Base-by-base conservation (phyloP, 2,797 vertebrate species). In the Arctocebus calabarensis region DNA sequence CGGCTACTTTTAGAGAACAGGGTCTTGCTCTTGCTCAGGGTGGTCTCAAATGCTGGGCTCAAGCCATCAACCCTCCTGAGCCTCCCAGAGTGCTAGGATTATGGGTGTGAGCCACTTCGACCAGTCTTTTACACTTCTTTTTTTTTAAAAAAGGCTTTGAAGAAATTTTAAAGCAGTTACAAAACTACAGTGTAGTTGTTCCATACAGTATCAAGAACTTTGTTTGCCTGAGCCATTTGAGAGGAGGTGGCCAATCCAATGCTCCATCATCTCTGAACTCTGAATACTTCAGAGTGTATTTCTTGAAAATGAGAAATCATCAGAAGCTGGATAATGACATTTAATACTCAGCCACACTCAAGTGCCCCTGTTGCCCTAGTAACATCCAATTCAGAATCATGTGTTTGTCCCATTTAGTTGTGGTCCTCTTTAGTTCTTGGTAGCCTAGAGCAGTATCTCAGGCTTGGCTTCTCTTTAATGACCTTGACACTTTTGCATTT, bases 401-500 rank as follows among this genome's bases (percentile, higher is more conserved):
- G n/a, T 43, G n/a, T 34, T 68, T 32, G n/a, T 34, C 61, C 9
- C 7, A 3, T 87, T 77, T 77, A 62, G 27, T 59, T 88, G 73
- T 79, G 25, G 0, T 48, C 70, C 27, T 88, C 61, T 45, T 55
- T 70, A 32, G 62, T 55, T 62, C 40, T 34, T 8, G 9, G 62
- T 11, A 45, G n/a, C 43, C 62, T 57, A n/a, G 27, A 94, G 59
- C 37, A 73, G 23, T 75, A 17, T 89, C 74, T 90, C 25, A 78
- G 37, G 23, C 45, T 83, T 88, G 61, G 68, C 27, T 79, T 90
- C 27, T 70, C 68, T 77, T 84, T 87, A 88, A 32, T 84, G 85
- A 94, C 27, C 13, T 81, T 88, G 40, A 73, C 23, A 20, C 40
- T 88, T 83, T 59, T 81, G 40, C 78, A 16, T 79, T 52, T 48